A percentile compares a stretch with the other conserved stretches of the same genome.
These are phyloP conservation scores for Corapipo altera DNA, from an alignment of 2,113 vertebrate species.

Conservation along the genomic window DNA sequence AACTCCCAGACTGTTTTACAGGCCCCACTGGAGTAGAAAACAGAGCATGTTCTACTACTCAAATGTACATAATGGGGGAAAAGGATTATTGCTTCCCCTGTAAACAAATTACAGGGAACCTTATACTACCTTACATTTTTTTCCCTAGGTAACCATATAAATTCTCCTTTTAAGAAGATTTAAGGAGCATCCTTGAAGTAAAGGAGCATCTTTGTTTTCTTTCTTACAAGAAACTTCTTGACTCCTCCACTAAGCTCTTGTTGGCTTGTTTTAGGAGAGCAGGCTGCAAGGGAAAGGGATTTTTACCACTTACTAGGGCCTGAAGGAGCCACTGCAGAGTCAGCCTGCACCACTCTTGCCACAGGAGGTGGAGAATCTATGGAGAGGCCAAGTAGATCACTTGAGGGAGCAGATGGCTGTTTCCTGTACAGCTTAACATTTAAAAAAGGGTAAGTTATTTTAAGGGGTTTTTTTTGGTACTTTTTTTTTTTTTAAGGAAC, in stretches of 20 bases:
- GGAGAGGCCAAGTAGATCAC: conserved; percentile 71
- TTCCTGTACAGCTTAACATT: conserved; percentile 58
- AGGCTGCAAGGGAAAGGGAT: background rate
- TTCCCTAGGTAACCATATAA: background rate
- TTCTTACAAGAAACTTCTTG: background rate
- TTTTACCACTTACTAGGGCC: conserved; percentile 62
- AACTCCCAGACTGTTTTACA: background rate
- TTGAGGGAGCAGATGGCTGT: conserved; percentile 76
- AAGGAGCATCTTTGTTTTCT: background rate
- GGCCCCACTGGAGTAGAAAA: background rate
- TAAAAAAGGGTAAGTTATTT: background rate
- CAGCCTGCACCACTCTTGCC: background rate
- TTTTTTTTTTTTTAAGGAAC: background rate
- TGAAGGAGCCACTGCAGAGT: conserved; percentile 41
- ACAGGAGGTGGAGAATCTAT: background rate
- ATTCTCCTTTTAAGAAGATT: background rate
- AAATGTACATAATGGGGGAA: background rate
- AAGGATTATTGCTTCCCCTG: background rate
- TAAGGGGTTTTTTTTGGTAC: rapidly evolving
- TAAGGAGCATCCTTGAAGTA: background rate
- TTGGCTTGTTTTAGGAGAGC: background rate
- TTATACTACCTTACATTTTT: background rate
- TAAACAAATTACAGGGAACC: background rate
- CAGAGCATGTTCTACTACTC: background rate
- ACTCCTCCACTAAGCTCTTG: background rate